Base-by-base conservation (phyloP, 1,140 invertebrate species). In the Leptinotarsa undecemlineata region DNA sequence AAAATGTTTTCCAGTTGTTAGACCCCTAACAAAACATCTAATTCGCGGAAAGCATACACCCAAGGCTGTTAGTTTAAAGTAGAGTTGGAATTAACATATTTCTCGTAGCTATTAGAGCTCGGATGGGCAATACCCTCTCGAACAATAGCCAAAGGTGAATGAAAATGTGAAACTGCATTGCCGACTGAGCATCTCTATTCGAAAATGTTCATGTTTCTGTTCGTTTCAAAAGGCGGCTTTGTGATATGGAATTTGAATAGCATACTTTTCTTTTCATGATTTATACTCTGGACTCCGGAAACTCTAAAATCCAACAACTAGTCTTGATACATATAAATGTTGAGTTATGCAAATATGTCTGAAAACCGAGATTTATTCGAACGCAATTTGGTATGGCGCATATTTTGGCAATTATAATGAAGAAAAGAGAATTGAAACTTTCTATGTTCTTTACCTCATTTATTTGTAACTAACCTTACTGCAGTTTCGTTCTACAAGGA, bases 61-160 rank as follows among this genome's bases (percentile, higher is more conserved):
- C 64, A 67, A 13, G 64, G 64, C 64, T 67, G 21, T 67, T 67
- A 67, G 15, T 26, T n/a, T 19, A 67, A 23, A 26, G 21, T 42
- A 23, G 64, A 33, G 19, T 67, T 67, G 42, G 64, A 67, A 67
- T 67, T 23, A 67, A 23, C 64, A 67, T 67, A 67, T 67, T 67
- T 67, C 64, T 67, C 26, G 64, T 42, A n/a, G 64, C 23, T 3
- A 23, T 42, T 67, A 67, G 6, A 42, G 64, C 23, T 67, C 42
- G 64, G 26, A 67, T 23, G 64, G 63, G 64, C 23, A n/a, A 23
- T 42, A 42, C 15, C 64, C 64, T 23, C 23, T 42, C 23, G 64
- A 42, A 67, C 64, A 67, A 67, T 67, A 67, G 8, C 64, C 21
- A 42, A 19, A 67, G 19, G 64, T 23, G 64, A 67, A 33, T 15